Evolutionary conservation across 1,140 invertebrate genomes (phyloP), one percentile per base, ranked within the genome.

Genomic region (Listronotus oregonensis): DNA sequence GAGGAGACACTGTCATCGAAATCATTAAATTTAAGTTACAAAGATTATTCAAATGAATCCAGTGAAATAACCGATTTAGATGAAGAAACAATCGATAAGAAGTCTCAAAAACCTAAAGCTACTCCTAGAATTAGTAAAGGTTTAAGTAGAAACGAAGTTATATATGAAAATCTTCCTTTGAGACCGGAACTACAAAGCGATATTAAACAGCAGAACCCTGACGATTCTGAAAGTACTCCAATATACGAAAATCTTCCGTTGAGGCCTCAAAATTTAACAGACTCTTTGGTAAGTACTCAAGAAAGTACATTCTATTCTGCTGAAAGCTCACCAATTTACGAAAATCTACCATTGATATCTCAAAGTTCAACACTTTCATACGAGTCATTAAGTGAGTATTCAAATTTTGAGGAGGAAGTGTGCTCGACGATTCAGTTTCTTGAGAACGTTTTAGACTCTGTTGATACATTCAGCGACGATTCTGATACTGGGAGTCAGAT

Each of bases 371-470:
- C 12, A 11, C 3, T 18, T 8, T 40, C 55, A 7, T 51, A 17
- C 15, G 5, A 51, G n/a, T 12, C 8, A 7, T 56, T 54, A 50
- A 50, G 15, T 6, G 54, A 65, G 12, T 42, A 44, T 1, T 18
- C 46, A 17, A 39, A 58, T 9, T 51, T 58, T 40, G 63, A 65
- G 40, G 46, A 65, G 32, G 54, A 58, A 17, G 34, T 65, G n/a
- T 42, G 21, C 12, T 21, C 52, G 14, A 65, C 63, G 1, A 65
- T 65, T 12, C 42, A 57, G 17, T 65, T 43, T 37, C 32, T 65
- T 4, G 63, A 65, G 18, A 52, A 65, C 40, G 55, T 52, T 32
- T 14, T 65, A 8, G 63, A 51, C 18, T 17, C 55, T 15, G 63
- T 42, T 12, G 55, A 27, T 10, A 31, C 49, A 0, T 39, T 18